Evolutionary conservation across 2,113 vertebrate species (phyloP).

Genomic region (Pteronura brasiliensis): DNA sequence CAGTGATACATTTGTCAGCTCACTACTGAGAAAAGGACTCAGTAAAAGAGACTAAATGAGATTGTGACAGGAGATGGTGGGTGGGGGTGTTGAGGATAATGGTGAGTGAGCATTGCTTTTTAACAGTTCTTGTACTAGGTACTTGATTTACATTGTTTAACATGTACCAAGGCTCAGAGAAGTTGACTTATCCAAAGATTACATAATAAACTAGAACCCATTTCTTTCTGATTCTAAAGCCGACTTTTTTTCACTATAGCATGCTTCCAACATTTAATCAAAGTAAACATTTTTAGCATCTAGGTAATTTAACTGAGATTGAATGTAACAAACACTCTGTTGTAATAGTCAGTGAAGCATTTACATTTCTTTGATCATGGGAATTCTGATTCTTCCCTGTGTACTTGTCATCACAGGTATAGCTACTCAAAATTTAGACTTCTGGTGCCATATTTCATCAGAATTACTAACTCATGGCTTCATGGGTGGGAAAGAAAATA

Average conservation of each 20-base stretch:
- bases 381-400: background rate
- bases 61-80: background rate
- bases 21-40: background rate
- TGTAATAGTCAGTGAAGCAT: background rate
- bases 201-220: background rate
- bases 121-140: no score
- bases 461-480: background rate
- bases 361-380: background rate
- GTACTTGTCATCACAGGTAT: background rate
- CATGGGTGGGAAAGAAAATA: background rate
- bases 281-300: background rate
- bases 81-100: background rate
- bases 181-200: background rate
- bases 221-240: background rate
- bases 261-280: background rate
- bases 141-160: background rate
- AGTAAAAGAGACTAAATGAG: background rate
- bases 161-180: background rate
- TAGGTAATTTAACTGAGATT: background rate
- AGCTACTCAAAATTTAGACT: background rate
- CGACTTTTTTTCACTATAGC: background rate
- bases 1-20: background rate
- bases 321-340: background rate
- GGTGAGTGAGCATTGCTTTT: background rate
- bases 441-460: background rate